phyloP scores from a whole-genome alignment of 1,140 invertebrate species.

The Drosophila pallidifrons region DNA sequence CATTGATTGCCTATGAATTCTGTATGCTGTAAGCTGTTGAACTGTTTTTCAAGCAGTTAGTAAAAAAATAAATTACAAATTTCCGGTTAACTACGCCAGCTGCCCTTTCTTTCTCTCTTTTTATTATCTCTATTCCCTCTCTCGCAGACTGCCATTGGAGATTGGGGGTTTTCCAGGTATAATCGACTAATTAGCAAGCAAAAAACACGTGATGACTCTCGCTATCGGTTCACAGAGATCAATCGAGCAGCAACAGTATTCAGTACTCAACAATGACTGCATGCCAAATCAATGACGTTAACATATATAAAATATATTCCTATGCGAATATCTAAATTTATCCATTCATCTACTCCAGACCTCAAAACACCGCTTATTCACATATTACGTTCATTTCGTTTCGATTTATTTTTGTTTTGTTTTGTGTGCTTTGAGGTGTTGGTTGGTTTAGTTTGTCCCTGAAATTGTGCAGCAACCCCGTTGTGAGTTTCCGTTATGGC shows the following conservation, averaged over 20 bases:
- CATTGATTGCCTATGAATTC: too few species aligned
- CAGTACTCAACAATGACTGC: slow-evolving; percentile 17
- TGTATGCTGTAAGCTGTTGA: too few species aligned
- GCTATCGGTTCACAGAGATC: slow-evolving; percentile 67
- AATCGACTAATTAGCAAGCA: slow-evolving; percentile 54
- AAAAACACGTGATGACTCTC: slow-evolving; percentile 68
- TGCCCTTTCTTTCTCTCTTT: slow-evolving; percentile 8
- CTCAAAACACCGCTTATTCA: not conserved
- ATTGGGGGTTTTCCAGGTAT: slow-evolving; percentile 63
- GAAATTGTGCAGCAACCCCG: slow-evolving; percentile 77
- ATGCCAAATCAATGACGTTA: slow-evolving; percentile 28
- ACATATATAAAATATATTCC: slow-evolving; percentile 5
- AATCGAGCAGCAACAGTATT: slow-evolving; percentile 17
- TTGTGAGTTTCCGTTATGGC: slow-evolving; percentile 58
- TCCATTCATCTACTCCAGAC: slow-evolving; percentile 1
- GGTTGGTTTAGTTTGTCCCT: slow-evolving; percentile 55
- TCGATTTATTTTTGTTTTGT: slow-evolving; percentile 7
- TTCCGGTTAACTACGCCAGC: not conserved
- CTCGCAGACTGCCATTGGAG: not conserved
- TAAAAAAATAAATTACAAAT: not conserved
- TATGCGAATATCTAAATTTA: not conserved
- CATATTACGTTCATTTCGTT: slow-evolving; percentile 14
- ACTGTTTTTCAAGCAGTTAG: too few species aligned
- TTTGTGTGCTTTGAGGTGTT: not conserved
- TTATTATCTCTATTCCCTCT: not conserved